phyloP scores from a whole-genome alignment of 2,888 invertebrate genomes.

The Glyphotaelius pellucidus region DNA sequence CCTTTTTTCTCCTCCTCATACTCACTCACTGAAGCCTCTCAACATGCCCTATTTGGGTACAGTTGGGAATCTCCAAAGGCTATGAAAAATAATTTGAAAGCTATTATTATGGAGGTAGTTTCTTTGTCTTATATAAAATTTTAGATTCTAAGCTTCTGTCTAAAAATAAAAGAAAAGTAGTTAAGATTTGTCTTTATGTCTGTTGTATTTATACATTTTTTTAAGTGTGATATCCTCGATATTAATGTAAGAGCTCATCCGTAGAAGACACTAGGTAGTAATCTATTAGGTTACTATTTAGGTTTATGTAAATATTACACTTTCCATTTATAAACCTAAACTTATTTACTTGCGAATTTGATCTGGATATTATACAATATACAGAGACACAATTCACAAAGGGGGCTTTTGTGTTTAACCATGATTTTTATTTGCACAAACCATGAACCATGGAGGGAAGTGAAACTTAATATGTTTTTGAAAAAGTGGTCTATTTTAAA shows the following conservation, averaged over 20 bases:
- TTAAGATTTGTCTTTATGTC: too few relatives aligned
- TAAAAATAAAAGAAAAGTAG: neutral
- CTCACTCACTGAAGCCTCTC: too few relatives aligned
- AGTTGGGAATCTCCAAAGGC: too few relatives aligned
- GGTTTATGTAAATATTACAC: neutral
- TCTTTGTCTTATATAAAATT: neutral
- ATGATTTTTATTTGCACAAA: conserved; percentile 10
- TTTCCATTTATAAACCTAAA: neutral
- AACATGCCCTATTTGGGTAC: too few relatives aligned
- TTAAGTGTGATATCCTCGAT: too few relatives aligned
- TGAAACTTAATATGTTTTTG: conserved; percentile 36
- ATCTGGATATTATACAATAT: neutral
- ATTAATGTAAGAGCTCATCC: too few relatives aligned
- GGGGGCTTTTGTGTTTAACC: neutral
- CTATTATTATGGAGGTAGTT: too few relatives aligned
- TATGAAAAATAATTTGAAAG: too few relatives aligned
- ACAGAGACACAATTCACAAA: neutral
- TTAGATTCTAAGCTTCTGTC: neutral
- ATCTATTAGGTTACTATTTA: neutral
- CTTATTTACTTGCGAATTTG: neutral
- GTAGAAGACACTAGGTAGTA: too few relatives aligned
- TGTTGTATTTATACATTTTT: too few relatives aligned
- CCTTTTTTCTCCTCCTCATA: too few relatives aligned
- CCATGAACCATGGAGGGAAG: neutral
- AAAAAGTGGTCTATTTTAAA: conserved; percentile 5